A percentile compares a stretch with the other conserved stretches of the same genome.
phyloP scores from a whole-genome alignment of 2,113 vertebrate species.

The Calypte anna region DNA sequence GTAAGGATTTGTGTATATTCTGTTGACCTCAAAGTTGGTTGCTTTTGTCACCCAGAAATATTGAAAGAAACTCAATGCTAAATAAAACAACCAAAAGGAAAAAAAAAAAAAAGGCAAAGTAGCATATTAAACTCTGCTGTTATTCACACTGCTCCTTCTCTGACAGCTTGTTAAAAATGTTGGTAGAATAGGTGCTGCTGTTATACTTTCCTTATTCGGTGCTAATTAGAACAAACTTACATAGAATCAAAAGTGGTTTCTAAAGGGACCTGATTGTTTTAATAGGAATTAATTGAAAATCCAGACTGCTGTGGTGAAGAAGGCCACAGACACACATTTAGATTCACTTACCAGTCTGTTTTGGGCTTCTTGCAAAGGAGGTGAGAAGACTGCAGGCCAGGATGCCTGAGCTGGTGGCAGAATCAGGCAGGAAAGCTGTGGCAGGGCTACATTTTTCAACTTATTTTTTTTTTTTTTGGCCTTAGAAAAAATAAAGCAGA shows the following conservation, averaged over 20 bases:
- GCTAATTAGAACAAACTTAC: conserved; percentile 79
- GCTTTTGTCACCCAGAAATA: conserved; percentile 19
- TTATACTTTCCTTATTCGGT: conserved; percentile 76
- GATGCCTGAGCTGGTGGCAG: background rate
- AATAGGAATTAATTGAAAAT: conserved; percentile 50
- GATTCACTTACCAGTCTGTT: background rate
- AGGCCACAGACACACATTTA: background rate
- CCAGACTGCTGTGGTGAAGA: background rate
- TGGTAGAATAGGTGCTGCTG: conserved; percentile 73
- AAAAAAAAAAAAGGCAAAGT: conserved; percentile 37
- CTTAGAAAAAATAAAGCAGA: background rate
- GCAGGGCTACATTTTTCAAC: background rate
- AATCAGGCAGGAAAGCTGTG: background rate
- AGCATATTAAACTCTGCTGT: conserved; percentile 59
- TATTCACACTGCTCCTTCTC: conserved; percentile 75
- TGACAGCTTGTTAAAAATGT: conserved; percentile 76
- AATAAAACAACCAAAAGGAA: background rate
- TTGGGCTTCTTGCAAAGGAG: background rate
- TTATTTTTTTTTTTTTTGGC: background rate
- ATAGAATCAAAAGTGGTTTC: background rate
- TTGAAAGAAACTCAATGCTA: background rate
- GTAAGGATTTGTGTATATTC: background rate
- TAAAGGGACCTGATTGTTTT: conserved; percentile 18
- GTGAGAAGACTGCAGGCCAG: background rate
- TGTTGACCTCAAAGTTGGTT: background rate